Base-by-base conservation (phyloP, 2,797 vertebrate species). In the Staurois parvus region DNA sequence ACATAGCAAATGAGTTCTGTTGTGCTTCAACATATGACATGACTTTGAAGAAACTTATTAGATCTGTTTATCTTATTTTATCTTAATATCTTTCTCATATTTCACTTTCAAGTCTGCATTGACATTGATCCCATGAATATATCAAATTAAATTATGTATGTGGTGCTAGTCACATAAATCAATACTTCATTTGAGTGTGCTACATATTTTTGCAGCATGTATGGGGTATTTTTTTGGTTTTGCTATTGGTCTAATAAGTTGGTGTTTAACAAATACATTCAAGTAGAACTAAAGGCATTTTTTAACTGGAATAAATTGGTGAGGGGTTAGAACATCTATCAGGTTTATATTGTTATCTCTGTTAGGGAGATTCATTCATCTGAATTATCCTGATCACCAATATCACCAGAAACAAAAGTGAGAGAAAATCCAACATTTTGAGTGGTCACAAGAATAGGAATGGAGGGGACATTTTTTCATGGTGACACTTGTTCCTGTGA, bases 1-100 rank as follows among this genome's bases (percentile, higher is more conserved):
- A 19, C 45, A 56, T 12, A 59, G 10, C 45, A 56, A 15, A 26
- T 76, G 21, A 76, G 29, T 29, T 15, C 9, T 28, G 15, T n/a
- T 37, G 17, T 34, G 19, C 52, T 76, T 76, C 29, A 32, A 21
- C 72, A 45, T 29, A 32, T 62, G 48, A 56, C 11, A 59, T 9
- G 7, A 76, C 74, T 76, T 76, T 76, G 74, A 76, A 76, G 74
- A 62, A 76, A 76, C 19, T 19, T 76, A 76, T 76, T 56, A 52
- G 10, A 59, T 56, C 19, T 72, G 72, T 62, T 73, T 73, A 73
- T 77, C 29, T n/a, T 26, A 62, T 59, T 59, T 59, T 24, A 59
- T 59, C 21, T 24, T 59, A 77, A 59, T 28, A 59, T 29, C 34
- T 64, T 32, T 4, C 56, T 64, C 11, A 42, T 30, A 77, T 21